Percentiles rank a stretch among this genome's conserved stretches.
Conservation (phyloP, 2,888 invertebrate genomes). For the Polymixis flavicincta region DNA sequence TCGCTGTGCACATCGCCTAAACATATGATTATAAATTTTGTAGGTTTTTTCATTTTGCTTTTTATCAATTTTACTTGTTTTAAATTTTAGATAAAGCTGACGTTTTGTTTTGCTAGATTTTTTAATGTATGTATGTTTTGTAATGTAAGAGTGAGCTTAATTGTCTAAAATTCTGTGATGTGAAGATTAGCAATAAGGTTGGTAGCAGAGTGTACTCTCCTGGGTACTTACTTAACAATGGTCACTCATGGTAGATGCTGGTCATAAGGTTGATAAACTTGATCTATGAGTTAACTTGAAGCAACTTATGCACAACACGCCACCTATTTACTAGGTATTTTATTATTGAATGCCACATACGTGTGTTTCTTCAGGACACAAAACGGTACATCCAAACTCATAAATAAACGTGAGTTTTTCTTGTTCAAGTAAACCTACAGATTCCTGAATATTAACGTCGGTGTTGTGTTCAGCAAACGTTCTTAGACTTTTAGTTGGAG, state of each 20-base stretch:
- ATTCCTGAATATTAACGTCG: background rate
- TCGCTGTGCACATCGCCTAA: no score
- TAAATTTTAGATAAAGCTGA: no score
- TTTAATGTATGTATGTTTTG: no score
- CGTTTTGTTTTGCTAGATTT: no score
- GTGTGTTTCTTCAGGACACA: background rate
- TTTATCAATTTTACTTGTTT: no score
- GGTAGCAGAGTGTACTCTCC: background rate
- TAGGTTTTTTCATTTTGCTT: no score
- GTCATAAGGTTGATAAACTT: background rate
- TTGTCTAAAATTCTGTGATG: background rate
- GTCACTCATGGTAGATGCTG: background rate
- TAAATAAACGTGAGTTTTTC: background rate
- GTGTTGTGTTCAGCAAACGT: slow-evolving; percentile 1
- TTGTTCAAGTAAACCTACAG: background rate
- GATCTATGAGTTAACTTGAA: background rate
- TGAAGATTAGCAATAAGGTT: background rate
- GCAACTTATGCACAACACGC: background rate
- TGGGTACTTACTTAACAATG: background rate
- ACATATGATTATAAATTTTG: no score
- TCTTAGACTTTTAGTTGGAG: background rate
- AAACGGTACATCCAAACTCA: background rate
- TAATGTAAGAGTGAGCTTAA: no score
- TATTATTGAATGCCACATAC: background rate
- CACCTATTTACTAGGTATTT: background rate